Base-by-base conservation (phyloP, 2,113 vertebrate species). In the Phoxinus phoxinus region DNA sequence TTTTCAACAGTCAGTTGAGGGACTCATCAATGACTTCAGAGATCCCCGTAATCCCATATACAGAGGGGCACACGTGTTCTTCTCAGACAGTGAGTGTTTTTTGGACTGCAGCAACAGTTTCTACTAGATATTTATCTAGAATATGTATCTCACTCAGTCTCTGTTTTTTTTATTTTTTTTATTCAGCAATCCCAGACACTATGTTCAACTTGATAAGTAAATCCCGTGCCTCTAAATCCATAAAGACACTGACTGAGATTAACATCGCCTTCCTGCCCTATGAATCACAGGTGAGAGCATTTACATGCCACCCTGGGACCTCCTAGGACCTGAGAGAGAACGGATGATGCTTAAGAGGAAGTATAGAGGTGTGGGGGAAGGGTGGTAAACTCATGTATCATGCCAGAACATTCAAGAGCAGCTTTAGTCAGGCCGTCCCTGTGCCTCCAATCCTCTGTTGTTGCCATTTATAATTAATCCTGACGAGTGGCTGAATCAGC, bases 171-270 rank as follows among this genome's bases (percentile, higher is more conserved):
- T 32, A 41, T 84, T 59, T 2, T 27, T 63, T 9, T 41, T 41
- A 41, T 84, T 19, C 3, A 99, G 98, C 98, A 1, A 97, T 98
- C 81, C 97, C 98, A 0, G 98, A 99, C 0, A 92, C 94, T 19
- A 90, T 99, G 87, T 99, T 99, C 89, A 97, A 97, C 0, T 96
- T 99, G 90, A 90, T 99, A 94, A 98, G 98, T 69, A 99, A 99
- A 89, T 99, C 98, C 0, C 96, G 98, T 0, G 96, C 97, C 0
- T 96, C 98, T 90, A 99, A 99, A 95, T 93, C 97, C 91, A 97
- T 98, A 95, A 99, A 98, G 94, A 98, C 98, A 21, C 95, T 99
- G 94, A 98, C 97, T 0, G 98, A 99, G 93, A 98, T 99, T 94
- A 98, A 99, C 92, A 95, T 98, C 32, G 97, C 98, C 76, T 99